Evolutionary conservation across 2,113 vertebrate species (phyloP).

Genomic region (Seriola quinqueradiata): DNA sequence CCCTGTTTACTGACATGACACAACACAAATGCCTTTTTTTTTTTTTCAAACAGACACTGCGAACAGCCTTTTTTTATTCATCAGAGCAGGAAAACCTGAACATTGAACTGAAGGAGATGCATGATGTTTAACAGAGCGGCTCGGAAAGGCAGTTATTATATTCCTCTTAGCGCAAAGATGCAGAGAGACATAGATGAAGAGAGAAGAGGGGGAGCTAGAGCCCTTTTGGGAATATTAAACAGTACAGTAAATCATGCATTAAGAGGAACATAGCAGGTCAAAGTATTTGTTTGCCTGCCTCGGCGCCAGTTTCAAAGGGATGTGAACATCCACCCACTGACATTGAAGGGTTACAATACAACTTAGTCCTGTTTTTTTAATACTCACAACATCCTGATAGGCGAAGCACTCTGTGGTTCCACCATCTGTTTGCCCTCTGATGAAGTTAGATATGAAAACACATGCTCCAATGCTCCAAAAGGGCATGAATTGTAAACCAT

Average conservation of each 20-base stretch:
- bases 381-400: conserved; percentile 26
- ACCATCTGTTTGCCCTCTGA: conserved; percentile 51
- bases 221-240: conserved; percentile 64
- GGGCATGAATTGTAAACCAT: conserved; percentile 13
- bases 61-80: conserved; percentile 37
- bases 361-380: neutral
- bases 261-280: conserved; percentile 45
- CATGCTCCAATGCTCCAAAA: conserved; percentile 35
- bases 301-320: conserved; percentile 25
- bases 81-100: conserved; percentile 29
- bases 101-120: conserved; percentile 24
- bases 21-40: conserved; percentile 33
- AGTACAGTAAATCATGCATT: conserved; percentile 57
- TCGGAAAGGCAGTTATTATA: conserved; percentile 53
- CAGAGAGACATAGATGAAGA: conserved; percentile 38
- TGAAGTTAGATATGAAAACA: conserved; percentile 24
- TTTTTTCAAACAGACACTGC: conserved; percentile 10
- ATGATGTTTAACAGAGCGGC: conserved; percentile 24
- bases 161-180: conserved; percentile 58
- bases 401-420: neutral
- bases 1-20: conserved; percentile 50
- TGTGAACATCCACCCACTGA: conserved; percentile 40
- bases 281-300: conserved; percentile 45
- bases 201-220: conserved; percentile 18
- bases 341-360: conserved; percentile 19